phyloP scores from a whole-genome alignment of 1,140 invertebrate genomes.

The Protaetia brevitarsis region DNA sequence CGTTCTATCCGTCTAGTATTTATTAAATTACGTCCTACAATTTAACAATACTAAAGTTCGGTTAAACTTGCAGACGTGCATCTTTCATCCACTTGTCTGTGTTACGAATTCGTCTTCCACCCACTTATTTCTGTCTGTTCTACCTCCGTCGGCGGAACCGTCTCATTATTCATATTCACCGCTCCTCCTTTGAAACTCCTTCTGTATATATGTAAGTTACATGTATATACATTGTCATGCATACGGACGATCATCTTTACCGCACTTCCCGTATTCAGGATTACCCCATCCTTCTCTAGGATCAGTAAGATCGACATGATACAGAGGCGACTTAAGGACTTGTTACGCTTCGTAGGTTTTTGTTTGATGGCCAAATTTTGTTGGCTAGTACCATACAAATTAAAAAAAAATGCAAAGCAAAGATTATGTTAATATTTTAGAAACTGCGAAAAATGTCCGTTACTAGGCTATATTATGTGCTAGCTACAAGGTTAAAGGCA shows the following conservation, averaged over 20 bases:
- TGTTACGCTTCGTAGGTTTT: not conserved
- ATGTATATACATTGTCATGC: not conserved
- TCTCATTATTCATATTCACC: constrained; percentile 37
- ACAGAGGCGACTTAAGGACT: not conserved
- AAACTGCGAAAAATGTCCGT: too few relatives aligned
- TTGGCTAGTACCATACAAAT: too few relatives aligned
- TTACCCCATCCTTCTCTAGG: not conserved
- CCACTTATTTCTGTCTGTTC: constrained; percentile 36
- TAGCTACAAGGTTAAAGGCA: too few relatives aligned
- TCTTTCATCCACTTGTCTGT: constrained; percentile 39
- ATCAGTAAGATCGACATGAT: not conserved
- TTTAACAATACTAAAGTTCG: constrained; percentile 22
- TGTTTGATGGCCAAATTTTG: too few relatives aligned
- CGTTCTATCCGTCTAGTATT: not conserved
- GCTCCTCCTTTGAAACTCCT: constrained; percentile 29
- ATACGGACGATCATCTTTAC: not conserved
- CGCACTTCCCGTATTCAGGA: constrained; percentile 3
- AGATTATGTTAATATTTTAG: too few relatives aligned
- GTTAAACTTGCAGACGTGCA: constrained; percentile 35
- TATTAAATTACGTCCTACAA: constrained; percentile 12
- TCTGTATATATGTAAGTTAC: constrained; percentile 17
- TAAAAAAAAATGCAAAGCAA: too few relatives aligned
- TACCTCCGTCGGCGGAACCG: constrained; percentile 30
- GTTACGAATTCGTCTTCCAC: constrained; percentile 36
- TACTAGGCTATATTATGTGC: too few relatives aligned